These are phyloP conservation scores for Griposia aprilina DNA, from an alignment of 2,888 invertebrate genomes.

Conservation along the genomic window DNA sequence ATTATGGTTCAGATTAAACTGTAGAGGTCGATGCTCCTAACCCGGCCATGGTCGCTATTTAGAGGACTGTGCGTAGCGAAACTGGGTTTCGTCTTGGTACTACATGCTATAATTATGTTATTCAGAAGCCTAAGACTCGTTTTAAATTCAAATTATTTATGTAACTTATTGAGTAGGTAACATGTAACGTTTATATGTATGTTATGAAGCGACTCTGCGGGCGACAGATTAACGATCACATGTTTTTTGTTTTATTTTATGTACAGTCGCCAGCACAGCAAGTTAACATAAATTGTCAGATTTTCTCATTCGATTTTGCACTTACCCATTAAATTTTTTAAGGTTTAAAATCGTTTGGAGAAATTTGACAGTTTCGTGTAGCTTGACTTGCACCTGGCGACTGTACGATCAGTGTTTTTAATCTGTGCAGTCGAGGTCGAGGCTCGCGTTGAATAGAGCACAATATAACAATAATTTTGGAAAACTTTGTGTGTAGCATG, in stretches of 20 bases:
- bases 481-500: conserved; percentile 12
- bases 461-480: conserved; percentile 26
- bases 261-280: conserved; percentile 19
- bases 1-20: conserved; percentile 48
- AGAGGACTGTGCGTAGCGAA: conserved; percentile 64
- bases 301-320: too few species aligned
- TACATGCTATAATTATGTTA: conserved; percentile 76
- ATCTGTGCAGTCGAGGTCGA: conserved; percentile 58
- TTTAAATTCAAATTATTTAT: conserved; percentile 90
- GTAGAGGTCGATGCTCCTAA: conserved; percentile 45
- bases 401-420: conserved; percentile 64
- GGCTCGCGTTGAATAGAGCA: conserved; percentile 20
- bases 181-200: conserved; percentile 81
- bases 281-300: too few species aligned
- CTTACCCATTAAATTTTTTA: too few species aligned
- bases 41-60: conserved; percentile 60
- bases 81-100: conserved; percentile 70
- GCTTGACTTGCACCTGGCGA: too few species aligned
- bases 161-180: conserved; percentile 89
- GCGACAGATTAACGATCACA: conserved; percentile 72
- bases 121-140: conserved; percentile 89
- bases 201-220: conserved; percentile 77
- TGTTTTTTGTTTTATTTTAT: conserved; percentile 73
- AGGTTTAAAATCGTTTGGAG: too few species aligned
- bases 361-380: too few species aligned